Base-by-base conservation (phyloP, 30 jellyfish, hydroid and myxozoan species). In the Turritopsis rubra region DNA sequence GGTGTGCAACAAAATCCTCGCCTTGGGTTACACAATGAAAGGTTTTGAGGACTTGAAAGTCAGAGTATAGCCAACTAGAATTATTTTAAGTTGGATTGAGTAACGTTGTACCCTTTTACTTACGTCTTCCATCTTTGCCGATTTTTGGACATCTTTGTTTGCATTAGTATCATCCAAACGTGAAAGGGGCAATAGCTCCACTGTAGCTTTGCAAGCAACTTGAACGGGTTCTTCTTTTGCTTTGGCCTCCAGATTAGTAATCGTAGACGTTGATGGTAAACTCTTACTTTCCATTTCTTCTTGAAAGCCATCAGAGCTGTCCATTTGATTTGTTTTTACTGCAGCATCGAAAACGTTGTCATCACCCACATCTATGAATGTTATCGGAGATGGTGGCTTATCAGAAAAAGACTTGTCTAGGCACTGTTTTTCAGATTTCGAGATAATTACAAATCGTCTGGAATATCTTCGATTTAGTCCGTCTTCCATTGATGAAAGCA, bases 381-480 rank as follows among this genome's bases (percentile, higher is more conserved):
- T 13, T 41, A 5, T 41, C 60, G 13, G 60, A 5, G 9, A 13
- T 41, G 5, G 9, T 5, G 5, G 60, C 13, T 41, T 13, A 41
- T 41, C 60, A 3, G 60, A 3, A 13, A 19, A 9, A 68, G 77
- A 68, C 19, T 9, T 68, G 16, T 68, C 77, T n/a, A 27, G 30
- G 31, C 9, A 27, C 8, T 27, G 77, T 68, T 27, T 68, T 68
- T 68, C 77, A 68, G 77, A n/a, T 68, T 68, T 68, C 19, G 77
- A 68, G 16, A 68, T 27, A 22, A 68, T 68, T n/a, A 68, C 77
- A 68, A n/a, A 68, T 68, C 30, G 9, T 68, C 77, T 23, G 28
- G 77, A 23, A 68, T 41, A 41, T 41, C 60, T 41, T 41, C 60
- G 60, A 41, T 41, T 41, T 41, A 41, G 13, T 41, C 60, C 60